Conservation (phyloP, 2,797 vertebrate genomes). For the Simalia tracyae region DNA sequence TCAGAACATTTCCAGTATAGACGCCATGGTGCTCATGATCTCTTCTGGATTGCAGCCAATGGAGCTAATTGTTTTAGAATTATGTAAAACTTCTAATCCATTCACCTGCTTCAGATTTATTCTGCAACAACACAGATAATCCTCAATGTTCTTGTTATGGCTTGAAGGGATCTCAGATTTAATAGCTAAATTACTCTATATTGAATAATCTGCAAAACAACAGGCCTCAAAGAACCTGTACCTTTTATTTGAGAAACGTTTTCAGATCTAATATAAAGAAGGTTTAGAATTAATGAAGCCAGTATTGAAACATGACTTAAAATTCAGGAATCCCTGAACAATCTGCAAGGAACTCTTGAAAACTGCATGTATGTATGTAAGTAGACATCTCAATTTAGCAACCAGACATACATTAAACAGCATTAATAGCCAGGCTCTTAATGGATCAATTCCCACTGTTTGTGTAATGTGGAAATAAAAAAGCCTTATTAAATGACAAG, state of each 20-base stretch:
- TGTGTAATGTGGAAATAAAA: conserved; percentile 86
- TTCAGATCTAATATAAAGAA: background rate
- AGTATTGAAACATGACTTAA: conserved; percentile 77
- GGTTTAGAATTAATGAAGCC: conserved; percentile 66
- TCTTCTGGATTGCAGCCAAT: background rate
- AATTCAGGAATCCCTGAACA: conserved; percentile 75
- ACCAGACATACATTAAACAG: conserved; percentile 88
- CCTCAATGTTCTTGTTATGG: conserved; percentile 31
- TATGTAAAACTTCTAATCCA: conserved; percentile 15
- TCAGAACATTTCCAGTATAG: background rate
- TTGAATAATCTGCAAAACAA: conserved; percentile 51
- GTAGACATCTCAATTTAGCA: conserved; percentile 85
- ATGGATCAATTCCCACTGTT: conserved; percentile 92
- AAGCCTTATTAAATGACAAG: conserved; percentile 96
- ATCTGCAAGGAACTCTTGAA: conserved; percentile 76
- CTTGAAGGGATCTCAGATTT: conserved; percentile 46
- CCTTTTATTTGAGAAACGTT: conserved; percentile 5
- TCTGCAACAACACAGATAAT: conserved; percentile 20
- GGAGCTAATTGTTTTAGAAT: conserved; percentile 12
- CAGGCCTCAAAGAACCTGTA: background rate
- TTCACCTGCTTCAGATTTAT: conserved; percentile 34
- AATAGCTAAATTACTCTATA: conserved; percentile 57
- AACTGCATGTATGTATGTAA: conserved; percentile 77
- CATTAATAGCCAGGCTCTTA: conserved; percentile 89
- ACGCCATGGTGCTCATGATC: background rate